Evolutionary conservation across 2,888 invertebrate genomes (phyloP), one percentile per base, ranked within the genome.

Genomic region (Rapana venosa): DNA sequence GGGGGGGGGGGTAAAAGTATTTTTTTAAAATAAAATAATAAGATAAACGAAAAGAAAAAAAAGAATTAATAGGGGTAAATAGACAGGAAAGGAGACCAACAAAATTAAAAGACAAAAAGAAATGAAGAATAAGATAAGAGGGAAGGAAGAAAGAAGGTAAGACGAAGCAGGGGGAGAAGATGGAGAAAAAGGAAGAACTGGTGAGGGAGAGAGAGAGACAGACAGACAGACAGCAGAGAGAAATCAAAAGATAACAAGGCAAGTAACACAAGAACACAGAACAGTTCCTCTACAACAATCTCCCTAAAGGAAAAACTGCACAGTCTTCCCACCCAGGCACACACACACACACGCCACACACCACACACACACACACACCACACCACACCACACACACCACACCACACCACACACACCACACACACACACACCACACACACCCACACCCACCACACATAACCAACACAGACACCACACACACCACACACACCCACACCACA

Each of bases 321-420:
- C 66, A 66, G 20, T 22, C 66, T 26, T 22, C 66, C 17, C 13
- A 13, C 66, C 17, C 66, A 66, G 20, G 26, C 66, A 66, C 4
- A 66, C 66, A 66, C 66, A 66, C 66, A 66, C 66, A 66, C 66
- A 66, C 6, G 13, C 66, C 66, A 66, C 66, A 66, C 66, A 66
- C 6, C 66, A 66, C 66, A 66, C 66, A 66, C 66, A 66, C 6
- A 66, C 66, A 66, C 66, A 66, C 66, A 66, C 66, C n/a, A n/a
- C n/a, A n/a, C n/a, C n/a, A n/a, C n/a, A n/a, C n/a, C n/a, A n/a
- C n/a, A n/a, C n/a, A n/a, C n/a, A n/a, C n/a, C n/a, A n/a, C n/a
- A n/a, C n/a, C n/a, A n/a, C n/a, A n/a, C n/a, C n/a, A 66, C 66
- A 66, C 66, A 66, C 66, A 66, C 66, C 66, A 66, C 66, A 66